These are phyloP conservation scores for Drosophila burlai DNA, from an alignment of 1,140 invertebrate species.

Conservation along the genomic window DNA sequence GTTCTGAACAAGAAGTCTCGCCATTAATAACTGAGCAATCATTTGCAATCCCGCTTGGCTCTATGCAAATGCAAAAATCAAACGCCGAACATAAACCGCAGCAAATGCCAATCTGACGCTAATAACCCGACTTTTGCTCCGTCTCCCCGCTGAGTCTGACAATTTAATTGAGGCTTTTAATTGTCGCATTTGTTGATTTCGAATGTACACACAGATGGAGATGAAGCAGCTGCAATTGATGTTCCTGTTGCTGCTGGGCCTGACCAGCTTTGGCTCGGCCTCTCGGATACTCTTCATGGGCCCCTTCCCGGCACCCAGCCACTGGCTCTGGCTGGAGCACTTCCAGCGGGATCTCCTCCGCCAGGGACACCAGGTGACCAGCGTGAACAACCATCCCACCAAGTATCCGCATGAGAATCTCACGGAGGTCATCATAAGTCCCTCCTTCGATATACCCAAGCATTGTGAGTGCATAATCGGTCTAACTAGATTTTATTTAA, in stretches of 20 bases:
- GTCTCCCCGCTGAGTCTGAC: slow-evolving; percentile 3
- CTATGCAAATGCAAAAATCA: slow-evolving; percentile 65
- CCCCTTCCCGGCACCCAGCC: slow-evolving; percentile 84
- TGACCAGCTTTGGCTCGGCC: slow-evolving; percentile 17
- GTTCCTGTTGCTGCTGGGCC: slow-evolving; percentile 36
- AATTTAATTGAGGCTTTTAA: slow-evolving; percentile 54
- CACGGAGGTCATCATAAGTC: slow-evolving; percentile 86
- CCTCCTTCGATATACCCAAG: slow-evolving; percentile 86
- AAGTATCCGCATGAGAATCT: slow-evolving; percentile 85
- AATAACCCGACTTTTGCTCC: slow-evolving; percentile 31
- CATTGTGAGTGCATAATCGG: slow-evolving; percentile 67
- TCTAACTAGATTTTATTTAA: too few relatives aligned
- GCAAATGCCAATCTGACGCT: slow-evolving; percentile 51
- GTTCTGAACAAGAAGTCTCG: slow-evolving; percentile 1
- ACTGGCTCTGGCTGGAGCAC: slow-evolving; percentile 87
- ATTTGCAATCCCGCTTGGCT: slow-evolving; percentile 25
- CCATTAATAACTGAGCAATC: slow-evolving; percentile 12
- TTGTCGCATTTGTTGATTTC: slow-evolving; percentile 37
- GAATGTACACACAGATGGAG: slow-evolving; percentile 38
- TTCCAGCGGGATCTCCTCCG: slow-evolving; percentile 86
- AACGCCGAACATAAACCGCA: slow-evolving; percentile 30
- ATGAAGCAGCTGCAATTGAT: slow-evolving; percentile 59
- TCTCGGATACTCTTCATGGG: slow-evolving; percentile 82
- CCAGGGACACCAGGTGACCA: slow-evolving; percentile 88
- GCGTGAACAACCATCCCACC: slow-evolving; percentile 86